Base-by-base conservation (phyloP, 2,797 vertebrate species). In the Cynodonichthys magdalenae region DNA sequence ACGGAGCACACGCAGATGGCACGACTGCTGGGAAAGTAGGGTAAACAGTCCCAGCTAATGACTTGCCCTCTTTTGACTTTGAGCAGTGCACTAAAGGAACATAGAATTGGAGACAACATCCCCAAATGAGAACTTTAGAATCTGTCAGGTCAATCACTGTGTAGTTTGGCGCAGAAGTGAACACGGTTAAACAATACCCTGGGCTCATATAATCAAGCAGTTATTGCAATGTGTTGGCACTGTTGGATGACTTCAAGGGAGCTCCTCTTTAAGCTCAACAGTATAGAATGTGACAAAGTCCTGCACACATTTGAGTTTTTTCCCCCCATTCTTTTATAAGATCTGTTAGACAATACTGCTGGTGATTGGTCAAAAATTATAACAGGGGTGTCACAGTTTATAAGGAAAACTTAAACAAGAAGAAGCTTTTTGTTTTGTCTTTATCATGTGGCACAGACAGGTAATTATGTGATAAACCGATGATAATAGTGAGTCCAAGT, bases 1-100 rank as follows among this genome's bases (percentile, higher is more conserved):
- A 67, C 79, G 63, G 87, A 73, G 80, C 76, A 74, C 75, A 50
- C 66, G 36, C 88, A 89, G 88, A 88, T 87, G 86, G 87, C 79
- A 64, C 2, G 64, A 50, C 76, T 69, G 79, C 76, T 57, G 79
- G 71, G 76, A 82, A 78, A 82, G 81, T 72, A 73, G 73, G 81
- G 64, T 83, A 79, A 84, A 87, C 71, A 63, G 72, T 74, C 66
- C 81, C 47, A 54, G 74, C 66, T 78, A 75, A 82, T 79, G 83
- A 66, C 77, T 69, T 56, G 59, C 62, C 77, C 76, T 67, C 53
- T 67, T 74, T 59, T 80, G 77, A 80, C 76, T 82, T 77, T 42
- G 47, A 66, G 81, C 57, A 75, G 78, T 58, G 48, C 61, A 70
- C 54, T 48, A 52, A 71, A 75, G 48, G 31, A 71, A 74, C 58